Percentiles rank a stretch among this genome's conserved stretches.
phyloP scores from a whole-genome alignment of 1,140 invertebrate genomes.

The Teleopsis dalmanni region DNA sequence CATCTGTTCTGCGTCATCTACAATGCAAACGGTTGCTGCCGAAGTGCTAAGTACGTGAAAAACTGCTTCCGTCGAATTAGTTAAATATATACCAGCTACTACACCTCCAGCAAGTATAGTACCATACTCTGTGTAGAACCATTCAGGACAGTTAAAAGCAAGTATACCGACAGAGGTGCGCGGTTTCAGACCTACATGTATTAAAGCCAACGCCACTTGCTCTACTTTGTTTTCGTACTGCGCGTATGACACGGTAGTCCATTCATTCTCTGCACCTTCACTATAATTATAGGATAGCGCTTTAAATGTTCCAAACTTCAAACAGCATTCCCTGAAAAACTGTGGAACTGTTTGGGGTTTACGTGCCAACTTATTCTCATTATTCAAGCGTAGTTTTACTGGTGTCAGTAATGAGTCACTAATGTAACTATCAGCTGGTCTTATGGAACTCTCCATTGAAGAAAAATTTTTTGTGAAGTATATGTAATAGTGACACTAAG shows the following conservation, averaged over 20 bases:
- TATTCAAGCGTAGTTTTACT: slow-evolving; percentile 19
- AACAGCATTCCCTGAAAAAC: slow-evolving; percentile 23
- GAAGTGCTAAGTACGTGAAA: slow-evolving; percentile 64
- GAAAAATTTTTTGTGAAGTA: no score
- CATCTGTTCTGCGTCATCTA: slow-evolving; percentile 80
- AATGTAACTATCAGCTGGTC: slow-evolving; percentile 22
- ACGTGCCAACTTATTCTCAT: background rate
- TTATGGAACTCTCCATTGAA: slow-evolving; percentile 11
- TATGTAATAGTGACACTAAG: no score
- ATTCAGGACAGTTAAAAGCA: slow-evolving; percentile 86
- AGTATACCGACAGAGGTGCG: slow-evolving; percentile 76
- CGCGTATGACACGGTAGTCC: slow-evolving; percentile 63
- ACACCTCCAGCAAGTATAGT: slow-evolving; percentile 85
- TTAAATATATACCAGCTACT: slow-evolving; percentile 83
- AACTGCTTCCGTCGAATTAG: slow-evolving; percentile 79
- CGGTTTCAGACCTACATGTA: slow-evolving; percentile 73
- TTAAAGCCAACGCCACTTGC: slow-evolving; percentile 72
- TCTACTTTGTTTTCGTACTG: slow-evolving; percentile 65
- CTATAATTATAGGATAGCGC: slow-evolving; percentile 50
- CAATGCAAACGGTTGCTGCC: slow-evolving; percentile 74
- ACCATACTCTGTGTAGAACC: slow-evolving; percentile 77
- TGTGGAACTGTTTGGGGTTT: slow-evolving; percentile 22
- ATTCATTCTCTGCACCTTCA: slow-evolving; percentile 3
- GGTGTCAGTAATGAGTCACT: slow-evolving; percentile 28
- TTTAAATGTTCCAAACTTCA: slow-evolving; percentile 54